Evolutionary conservation across 2,113 vertebrate species (phyloP).

Genomic region (Dermatemys mawii): DNA sequence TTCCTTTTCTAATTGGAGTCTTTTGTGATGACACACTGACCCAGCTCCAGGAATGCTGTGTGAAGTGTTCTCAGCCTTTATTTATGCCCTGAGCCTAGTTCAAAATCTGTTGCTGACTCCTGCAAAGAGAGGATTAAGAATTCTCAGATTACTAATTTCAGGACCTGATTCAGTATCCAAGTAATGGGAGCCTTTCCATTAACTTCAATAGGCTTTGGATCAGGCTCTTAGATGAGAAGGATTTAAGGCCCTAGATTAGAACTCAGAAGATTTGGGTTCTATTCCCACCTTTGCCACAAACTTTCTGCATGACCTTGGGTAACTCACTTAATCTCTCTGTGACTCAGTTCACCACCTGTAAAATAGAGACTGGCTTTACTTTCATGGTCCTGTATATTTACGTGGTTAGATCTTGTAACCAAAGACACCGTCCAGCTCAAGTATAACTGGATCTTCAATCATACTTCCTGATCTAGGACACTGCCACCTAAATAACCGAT

Average conservation of each 20-base stretch:
- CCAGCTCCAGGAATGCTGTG: background rate
- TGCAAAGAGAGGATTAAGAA: background rate
- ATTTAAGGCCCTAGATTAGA: background rate
- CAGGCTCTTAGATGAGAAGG: background rate
- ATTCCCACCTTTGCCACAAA: background rate
- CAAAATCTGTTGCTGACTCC: background rate
- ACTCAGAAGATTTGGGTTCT: rapidly evolving
- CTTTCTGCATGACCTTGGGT: background rate
- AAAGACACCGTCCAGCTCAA: background rate
- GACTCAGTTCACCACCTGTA: background rate
- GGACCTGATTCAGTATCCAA: rapidly evolving
- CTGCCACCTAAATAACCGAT: background rate
- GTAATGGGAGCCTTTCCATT: background rate
- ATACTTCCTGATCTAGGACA: background rate
- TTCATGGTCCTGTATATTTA: background rate
- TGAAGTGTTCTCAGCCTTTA: background rate
- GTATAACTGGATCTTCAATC: background rate
- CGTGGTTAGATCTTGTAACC: background rate
- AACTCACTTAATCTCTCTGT: background rate
- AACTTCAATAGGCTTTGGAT: background rate
- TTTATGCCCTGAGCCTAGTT: background rate
- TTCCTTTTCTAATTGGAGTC: background rate
- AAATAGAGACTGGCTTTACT: background rate
- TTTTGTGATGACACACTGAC: background rate
- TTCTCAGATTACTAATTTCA: rapidly evolving